Conservation (phyloP, 2,797 vertebrate genomes). For the Octomys mimax region DNA sequence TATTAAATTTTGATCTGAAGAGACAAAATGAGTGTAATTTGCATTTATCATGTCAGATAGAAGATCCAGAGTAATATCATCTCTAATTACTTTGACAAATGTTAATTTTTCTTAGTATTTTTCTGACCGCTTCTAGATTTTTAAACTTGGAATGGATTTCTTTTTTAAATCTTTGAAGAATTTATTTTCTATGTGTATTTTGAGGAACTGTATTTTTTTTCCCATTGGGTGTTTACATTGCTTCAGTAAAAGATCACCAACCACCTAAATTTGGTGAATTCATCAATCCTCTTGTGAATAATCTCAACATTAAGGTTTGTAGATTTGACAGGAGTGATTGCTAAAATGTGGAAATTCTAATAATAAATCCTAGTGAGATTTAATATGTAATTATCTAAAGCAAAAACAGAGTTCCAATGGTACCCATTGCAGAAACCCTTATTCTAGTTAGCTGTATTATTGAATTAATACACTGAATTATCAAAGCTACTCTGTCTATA, state of each 20-base stretch:
- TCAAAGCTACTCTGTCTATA: background rate
- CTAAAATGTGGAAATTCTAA: constrained; percentile 40
- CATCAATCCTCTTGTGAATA: background rate
- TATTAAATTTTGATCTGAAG: constrained; percentile 10
- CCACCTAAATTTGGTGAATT: background rate
- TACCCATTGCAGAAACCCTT: background rate
- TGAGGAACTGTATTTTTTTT: constrained; percentile 47
- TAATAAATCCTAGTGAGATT: background rate
- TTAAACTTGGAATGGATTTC: constrained; percentile 38
- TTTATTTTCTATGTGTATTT: constrained; percentile 2
- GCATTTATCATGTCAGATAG: background rate
- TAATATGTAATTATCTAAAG: background rate
- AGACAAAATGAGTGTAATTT: constrained; percentile 9
- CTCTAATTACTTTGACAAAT: constrained; percentile 49
- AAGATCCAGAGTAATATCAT: constrained; percentile 27
- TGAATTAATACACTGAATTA: background rate
- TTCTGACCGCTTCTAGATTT: background rate
- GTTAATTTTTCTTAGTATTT: constrained; percentile 42
- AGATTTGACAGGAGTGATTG: background rate
- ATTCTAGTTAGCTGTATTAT: background rate
- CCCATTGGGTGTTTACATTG: background rate
- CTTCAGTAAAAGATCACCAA: constrained; percentile 28
- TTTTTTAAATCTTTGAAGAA: constrained; percentile 58
- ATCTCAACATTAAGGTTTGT: background rate
- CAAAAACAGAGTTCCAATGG: background rate